These are phyloP conservation scores for Lasioglossum pauxillum DNA, from an alignment of 2,888 invertebrate species.

Conservation along the genomic window DNA sequence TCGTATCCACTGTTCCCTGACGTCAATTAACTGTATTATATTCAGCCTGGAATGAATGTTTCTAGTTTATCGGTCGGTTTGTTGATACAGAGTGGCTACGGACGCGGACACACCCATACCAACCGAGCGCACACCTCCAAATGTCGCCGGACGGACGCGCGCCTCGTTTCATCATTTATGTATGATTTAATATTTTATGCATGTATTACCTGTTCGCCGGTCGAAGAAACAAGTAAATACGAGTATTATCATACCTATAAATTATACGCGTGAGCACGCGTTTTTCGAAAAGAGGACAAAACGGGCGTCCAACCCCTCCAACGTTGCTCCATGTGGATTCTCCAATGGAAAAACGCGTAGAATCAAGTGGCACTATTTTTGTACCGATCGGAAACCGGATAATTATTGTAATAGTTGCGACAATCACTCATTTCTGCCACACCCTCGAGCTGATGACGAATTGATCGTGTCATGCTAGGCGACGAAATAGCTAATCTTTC, in stretches of 20 bases:
- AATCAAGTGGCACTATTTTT: not conserved
- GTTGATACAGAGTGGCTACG: not conserved
- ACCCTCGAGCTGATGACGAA: not conserved
- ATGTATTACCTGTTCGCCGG: not conserved
- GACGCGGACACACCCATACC: not conserved
- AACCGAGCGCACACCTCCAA: not conserved
- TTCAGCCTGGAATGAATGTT: not conserved
- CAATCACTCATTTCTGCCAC: not conserved
- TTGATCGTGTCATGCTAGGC: not conserved
- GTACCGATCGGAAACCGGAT: not conserved
- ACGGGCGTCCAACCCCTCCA: not conserved
- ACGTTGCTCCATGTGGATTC: not conserved
- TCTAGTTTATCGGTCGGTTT: not conserved
- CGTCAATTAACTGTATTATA: conserved; percentile 10
- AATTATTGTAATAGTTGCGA: not conserved
- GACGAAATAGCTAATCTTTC: not conserved
- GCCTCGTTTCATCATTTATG: conserved; percentile 17
- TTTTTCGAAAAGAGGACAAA: conserved; percentile 6
- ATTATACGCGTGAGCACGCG: conserved; percentile 30
- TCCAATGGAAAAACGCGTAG: not conserved
- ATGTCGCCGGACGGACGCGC: not conserved
- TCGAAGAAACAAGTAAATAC: conserved; percentile 6
- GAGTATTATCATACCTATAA: conserved; percentile 39
- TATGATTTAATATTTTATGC: conserved; percentile 16
- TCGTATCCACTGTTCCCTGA: not conserved